Base-by-base conservation (phyloP, 2,113 vertebrate species). In the Amazona vittata region DNA sequence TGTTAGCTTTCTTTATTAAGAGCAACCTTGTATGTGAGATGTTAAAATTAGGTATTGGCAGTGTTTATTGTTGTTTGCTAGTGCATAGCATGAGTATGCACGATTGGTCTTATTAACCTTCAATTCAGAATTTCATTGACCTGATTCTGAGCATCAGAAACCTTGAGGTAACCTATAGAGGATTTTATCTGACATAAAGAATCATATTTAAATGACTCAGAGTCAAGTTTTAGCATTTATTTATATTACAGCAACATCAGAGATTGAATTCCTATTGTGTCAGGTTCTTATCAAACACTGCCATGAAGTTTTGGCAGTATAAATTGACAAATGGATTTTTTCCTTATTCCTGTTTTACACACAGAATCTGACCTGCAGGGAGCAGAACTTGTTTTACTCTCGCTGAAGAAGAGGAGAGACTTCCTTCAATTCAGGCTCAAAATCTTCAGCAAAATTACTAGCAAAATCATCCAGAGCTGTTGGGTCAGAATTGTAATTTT, bases 91-190 rank as follows among this genome's bases (percentile, higher is more conserved):
- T 80, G 91, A 91, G 77, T 62, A 60, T 79, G 74, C 57, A 65
- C 69, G 35, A 65, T 84, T 95, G 84, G 41, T 76, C 22, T 20
- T 94, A 65, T 85, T 95, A 96, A 95, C 95, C 95, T 95, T 95
- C 92, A 95, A 86, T 50, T 49, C 65, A 76, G 86, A 79, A 87
- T 93, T 85, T 62, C 86, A 87, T 15, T 93, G 90, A 83, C 83
- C 69, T 2, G 9, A 44, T 89, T 96, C 68, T 79, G 86, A 95
- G 62, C 74, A 60, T 92, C 80, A 85, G 73, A 92, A 89, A 83
- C 95, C 70, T 91, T 79, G 77, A 89, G 67, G 70, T 89, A 86
- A 89, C 90, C 83, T 91, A 62, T 35, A 69, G 63, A 86, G 65
- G 59, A 52, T 90, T 95, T 93, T 69, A 52, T 89, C 86, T 84